Conservation (phyloP, 2,113 vertebrate genomes). For the Eudorcas thomsonii region DNA sequence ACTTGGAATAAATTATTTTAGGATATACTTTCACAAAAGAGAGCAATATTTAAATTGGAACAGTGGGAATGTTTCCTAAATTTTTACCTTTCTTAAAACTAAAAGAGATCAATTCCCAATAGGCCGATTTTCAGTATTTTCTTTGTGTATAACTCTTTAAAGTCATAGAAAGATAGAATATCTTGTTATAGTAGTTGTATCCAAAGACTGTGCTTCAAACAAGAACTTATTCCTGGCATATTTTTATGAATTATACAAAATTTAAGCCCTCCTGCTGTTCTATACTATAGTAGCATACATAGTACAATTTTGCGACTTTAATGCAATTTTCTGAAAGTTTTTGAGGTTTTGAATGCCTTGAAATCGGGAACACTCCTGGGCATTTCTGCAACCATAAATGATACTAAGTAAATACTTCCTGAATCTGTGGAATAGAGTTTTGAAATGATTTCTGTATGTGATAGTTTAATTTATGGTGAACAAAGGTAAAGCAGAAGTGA, state of each 20-base stretch:
- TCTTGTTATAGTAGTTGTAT: background rate
- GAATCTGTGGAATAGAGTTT: background rate
- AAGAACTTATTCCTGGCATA: background rate
- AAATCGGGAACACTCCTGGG: background rate
- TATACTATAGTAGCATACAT: background rate
- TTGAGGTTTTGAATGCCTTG: background rate
- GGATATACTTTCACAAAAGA: constrained; percentile 6
- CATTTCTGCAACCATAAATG: background rate
- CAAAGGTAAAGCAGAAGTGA: background rate
- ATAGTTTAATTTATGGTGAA: background rate
- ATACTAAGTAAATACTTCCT: background rate
- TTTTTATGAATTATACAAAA: background rate
- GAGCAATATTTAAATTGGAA: background rate
- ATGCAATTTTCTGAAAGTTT: background rate
- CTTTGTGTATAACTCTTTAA: background rate
- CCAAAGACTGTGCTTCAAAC: background rate
- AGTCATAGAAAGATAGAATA: background rate
- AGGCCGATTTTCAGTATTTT: background rate
- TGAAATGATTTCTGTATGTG: background rate
- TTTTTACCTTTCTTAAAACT: background rate
- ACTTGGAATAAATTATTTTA: constrained; percentile 66
- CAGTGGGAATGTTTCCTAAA: background rate
- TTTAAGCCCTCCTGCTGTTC: background rate
- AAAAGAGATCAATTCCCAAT: background rate
- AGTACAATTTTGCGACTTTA: background rate